Evolutionary conservation across 2,113 vertebrate species (phyloP), one percentile per base, ranked within the genome.

Genomic region (Notechis scutatus): DNA sequence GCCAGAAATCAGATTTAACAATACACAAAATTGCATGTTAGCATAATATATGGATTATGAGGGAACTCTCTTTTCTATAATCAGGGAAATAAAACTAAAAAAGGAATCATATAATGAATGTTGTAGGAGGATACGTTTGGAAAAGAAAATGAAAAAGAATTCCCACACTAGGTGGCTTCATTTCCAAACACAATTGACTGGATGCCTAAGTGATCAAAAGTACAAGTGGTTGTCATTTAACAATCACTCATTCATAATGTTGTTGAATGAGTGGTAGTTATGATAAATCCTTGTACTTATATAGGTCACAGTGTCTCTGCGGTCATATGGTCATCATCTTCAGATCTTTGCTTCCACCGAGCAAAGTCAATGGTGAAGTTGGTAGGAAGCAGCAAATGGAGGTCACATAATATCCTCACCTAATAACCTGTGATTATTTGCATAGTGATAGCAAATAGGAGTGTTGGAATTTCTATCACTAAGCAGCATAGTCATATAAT

Each of bases 121-220:
- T 81, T 91, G 39, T 50, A 42, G 55, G 92, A 92, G 96, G 91
- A 94, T 90, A 91, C 94, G 92, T 95, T 95, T 95, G 94, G 94
- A 91, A 95, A 93, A 95, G 94, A 52, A 74, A 95, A 81, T 64
- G 55, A 56, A 24, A 92, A n/a, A 85, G 89, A 95, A 74, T 94
- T 95, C 94, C 96, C 89, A 86, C 34, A 95, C 95, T 96, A 96
- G 56, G n/a, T 96, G 96, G 96, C 92, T 61, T 96, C 96, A 96
- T 93, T 55, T 34, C 94, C 91, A 90, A 93, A 89, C 26, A 29
- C 56, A 52, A 56, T 88, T 96, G 95, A 96, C 94, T 64, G 74
- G 74, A 1, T 90, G 93, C 93, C 93, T 56, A 59, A 94, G 94
- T 96, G 57, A 61, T 26, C 56, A 61, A 61, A 26, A 61, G 23